Evolutionary conservation across 2,113 vertebrate species (phyloP), one percentile per base, ranked within the genome.

Genomic region (human): DNA sequence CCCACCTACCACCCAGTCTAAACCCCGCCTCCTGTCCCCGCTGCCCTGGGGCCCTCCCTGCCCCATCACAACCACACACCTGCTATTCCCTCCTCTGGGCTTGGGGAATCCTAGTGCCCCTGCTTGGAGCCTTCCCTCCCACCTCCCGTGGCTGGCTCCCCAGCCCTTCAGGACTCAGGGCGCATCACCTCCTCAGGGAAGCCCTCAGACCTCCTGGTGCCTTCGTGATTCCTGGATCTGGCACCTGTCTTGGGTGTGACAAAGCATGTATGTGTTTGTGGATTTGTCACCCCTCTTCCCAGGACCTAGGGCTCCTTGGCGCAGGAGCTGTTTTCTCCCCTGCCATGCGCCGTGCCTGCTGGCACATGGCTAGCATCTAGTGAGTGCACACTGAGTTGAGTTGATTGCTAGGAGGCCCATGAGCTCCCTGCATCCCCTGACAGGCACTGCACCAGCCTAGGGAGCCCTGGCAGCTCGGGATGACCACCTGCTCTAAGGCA

Each of bases 331-430:
- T 35, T 70, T 55, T 30, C 81, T n/a, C 72, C 72, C 52, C 35
- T 6, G 9, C 8, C 1, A 1, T 13, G 27, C 38, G 23, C 16
- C 8, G 0, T 0, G 1, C 43, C 43, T 27, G 57, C 40, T 14
- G 25, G 35, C 30, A 20, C 55, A 17, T 10, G 48, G 61, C 59
- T 38, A 43, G 66, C n/a, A 16, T 61, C 68, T 50, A 57, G 40
- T n/a, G 18, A 64, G 38, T 20, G 8, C 25, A 5, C 20, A 3
- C 16, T 20, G 52, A 32, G 43, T 8, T 35, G 20, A 70, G 17
- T 2, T 18, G 50, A 27, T 35, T 8, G 4, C 50, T 3, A 50
- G n/a, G 38, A 70, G 76, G 14, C 18, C 59, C 23, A 1, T 1
- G 0, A 61, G 57, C 75, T 88, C 72, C 48, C 57, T 35, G 13